Evolutionary conservation across 2,113 vertebrate genomes (phyloP).

Genomic region (Microtus oregoni): DNA sequence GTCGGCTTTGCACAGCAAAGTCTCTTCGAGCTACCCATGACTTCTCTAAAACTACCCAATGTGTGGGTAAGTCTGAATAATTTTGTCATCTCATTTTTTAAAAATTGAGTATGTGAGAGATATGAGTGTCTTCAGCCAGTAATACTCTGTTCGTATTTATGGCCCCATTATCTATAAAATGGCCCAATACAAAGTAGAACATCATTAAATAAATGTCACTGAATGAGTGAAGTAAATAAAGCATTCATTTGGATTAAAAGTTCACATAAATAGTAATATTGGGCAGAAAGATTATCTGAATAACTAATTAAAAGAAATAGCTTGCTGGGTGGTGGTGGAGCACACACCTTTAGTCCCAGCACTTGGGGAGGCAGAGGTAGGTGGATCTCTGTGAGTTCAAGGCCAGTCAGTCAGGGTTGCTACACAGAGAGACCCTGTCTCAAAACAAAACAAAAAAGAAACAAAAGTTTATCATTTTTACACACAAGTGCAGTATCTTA

Average conservation of each 20-base stretch:
- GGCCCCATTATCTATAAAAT: not conserved
- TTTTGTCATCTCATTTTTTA: not conserved
- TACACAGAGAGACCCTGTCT: no score
- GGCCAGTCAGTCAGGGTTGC: no score
- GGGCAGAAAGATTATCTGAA: not conserved
- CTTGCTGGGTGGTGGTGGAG: not conserved
- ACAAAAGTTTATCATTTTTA: not conserved
- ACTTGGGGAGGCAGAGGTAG: no score
- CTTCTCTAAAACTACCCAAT: not conserved
- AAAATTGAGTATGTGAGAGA: not conserved
- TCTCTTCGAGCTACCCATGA: not conserved
- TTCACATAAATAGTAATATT: slow-evolving; percentile 6
- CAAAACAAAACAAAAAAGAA: no score
- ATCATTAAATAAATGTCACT: not conserved
- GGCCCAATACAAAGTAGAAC: not conserved
- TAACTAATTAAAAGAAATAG: slow-evolving; percentile 47
- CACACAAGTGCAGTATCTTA: not conserved
- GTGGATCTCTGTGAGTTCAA: no score
- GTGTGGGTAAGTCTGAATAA: not conserved
- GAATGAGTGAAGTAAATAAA: slow-evolving; percentile 15
- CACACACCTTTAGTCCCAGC: no score
- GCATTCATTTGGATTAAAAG: not conserved
- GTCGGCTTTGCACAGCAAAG: not conserved
- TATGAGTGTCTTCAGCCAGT: not conserved
- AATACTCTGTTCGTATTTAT: not conserved